These are phyloP conservation scores for Coenobita brevimanus DNA, from an alignment of 1,140 invertebrate species.

Conservation along the genomic window DNA sequence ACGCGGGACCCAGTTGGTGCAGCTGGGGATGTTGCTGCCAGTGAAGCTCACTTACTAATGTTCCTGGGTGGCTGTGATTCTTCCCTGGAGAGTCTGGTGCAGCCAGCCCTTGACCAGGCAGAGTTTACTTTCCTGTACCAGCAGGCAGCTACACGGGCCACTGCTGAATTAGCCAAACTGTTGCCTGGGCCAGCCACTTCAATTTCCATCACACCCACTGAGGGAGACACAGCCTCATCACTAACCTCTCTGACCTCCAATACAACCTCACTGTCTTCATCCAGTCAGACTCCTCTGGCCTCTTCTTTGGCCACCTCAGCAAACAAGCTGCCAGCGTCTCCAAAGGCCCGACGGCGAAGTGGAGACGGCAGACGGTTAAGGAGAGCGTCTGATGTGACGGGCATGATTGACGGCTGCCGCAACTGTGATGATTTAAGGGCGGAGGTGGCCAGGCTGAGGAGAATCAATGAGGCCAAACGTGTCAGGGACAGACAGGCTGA, in stretches of 20 bases:
- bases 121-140: conserved; percentile 68
- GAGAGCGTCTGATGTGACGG: conserved; percentile 68
- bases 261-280: conserved; percentile 15
- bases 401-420: conserved; percentile 74
- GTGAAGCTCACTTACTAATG: conserved; percentile 69
- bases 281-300: not conserved
- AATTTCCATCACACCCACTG: not conserved
- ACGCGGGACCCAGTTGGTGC: conserved; percentile 61
- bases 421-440: conserved; percentile 78
- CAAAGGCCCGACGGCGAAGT: conserved; percentile 55
- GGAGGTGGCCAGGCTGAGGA: conserved; percentile 74
- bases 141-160: conserved; percentile 36
- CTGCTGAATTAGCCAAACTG: conserved; percentile 38
- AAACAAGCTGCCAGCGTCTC: conserved; percentile 56
- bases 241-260: conserved; percentile 21
- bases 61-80: conserved; percentile 68
- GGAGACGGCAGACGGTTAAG: conserved; percentile 42
- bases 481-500: conserved; percentile 50
- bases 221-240: not conserved
- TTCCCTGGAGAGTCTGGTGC: conserved; percentile 64
- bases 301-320: conserved; percentile 28
- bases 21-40: conserved; percentile 66
- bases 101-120: conserved; percentile 67
- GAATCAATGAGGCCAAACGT: conserved; percentile 41
- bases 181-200: conserved; percentile 20